These are phyloP conservation scores for Anoncus sp. DNA, from an alignment of 2,888 invertebrate genomes.

Conservation along the genomic window DNA sequence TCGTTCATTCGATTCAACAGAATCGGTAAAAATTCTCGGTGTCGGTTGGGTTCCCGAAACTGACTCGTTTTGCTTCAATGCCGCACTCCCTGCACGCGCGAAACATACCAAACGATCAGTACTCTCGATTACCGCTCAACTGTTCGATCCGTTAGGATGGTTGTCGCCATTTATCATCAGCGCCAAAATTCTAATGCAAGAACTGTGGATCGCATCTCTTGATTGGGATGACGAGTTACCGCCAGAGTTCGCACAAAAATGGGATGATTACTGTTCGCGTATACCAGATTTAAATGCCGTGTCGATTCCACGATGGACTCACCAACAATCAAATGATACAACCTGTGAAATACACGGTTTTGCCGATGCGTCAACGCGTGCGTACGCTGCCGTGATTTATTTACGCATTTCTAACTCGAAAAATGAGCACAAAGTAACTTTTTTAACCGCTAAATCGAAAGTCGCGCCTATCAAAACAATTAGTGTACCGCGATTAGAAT, in stretches of 20 bases:
- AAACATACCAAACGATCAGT: slow-evolving; percentile 9
- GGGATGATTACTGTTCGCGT: slow-evolving; percentile 8
- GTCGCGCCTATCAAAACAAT: too few species aligned
- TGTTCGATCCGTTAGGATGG: slow-evolving; percentile 44
- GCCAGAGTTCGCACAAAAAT: not conserved
- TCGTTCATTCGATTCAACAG: slow-evolving; percentile 2
- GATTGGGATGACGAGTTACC: slow-evolving; percentile 32
- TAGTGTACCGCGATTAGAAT: too few species aligned
- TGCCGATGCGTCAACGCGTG: slow-evolving; percentile 11
- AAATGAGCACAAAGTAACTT: not conserved
- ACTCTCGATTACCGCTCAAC: slow-evolving; percentile 1
- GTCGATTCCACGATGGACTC: slow-evolving; percentile 29
- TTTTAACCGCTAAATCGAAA: not conserved
- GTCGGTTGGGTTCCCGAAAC: slow-evolving; percentile 5
- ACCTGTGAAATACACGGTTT: slow-evolving; percentile 5
- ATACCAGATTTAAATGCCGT: not conserved
- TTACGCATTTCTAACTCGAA: not conserved
- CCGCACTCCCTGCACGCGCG: not conserved
- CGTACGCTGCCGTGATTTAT: not conserved
- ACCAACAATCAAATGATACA: not conserved
- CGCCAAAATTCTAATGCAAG: slow-evolving; percentile 29
- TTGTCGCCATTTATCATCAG: not conserved
- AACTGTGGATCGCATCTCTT: slow-evolving; percentile 1
- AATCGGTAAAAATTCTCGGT: slow-evolving; percentile 21
- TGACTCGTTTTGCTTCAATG: slow-evolving; percentile 19